A percentile compares a stretch with the other conserved stretches of the same genome.
phyloP scores from a whole-genome alignment of 2,888 invertebrate species.

The Trichopoda pennipes region DNA sequence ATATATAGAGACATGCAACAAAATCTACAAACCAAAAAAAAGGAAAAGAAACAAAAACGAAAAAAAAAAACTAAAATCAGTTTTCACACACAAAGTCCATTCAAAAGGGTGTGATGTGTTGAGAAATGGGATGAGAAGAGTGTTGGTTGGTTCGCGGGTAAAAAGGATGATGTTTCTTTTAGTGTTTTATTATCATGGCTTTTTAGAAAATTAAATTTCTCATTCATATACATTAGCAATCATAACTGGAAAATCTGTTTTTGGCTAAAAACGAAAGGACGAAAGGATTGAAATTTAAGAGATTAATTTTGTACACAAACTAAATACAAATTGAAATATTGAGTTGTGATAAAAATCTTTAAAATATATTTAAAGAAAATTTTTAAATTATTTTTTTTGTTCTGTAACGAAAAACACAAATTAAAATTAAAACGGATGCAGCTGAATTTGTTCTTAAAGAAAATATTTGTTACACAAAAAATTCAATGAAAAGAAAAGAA shows the following conservation, averaged over 20 bases:
- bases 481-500: neutral
- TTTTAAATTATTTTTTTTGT: slow-evolving; percentile 8
- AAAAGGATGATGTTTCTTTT: slow-evolving; percentile 34
- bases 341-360: neutral
- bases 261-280: neutral
- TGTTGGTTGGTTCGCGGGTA: slow-evolving; percentile 10
- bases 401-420: neutral
- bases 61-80: no score
- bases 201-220: slow-evolving; percentile 70
- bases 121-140: slow-evolving; percentile 29
- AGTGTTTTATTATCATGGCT: slow-evolving; percentile 42
- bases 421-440: slow-evolving; percentile 43
- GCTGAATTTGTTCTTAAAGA: slow-evolving; percentile 21
- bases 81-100: slow-evolving; percentile 36
- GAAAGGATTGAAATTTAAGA: slow-evolving; percentile 45
- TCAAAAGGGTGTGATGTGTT: slow-evolving; percentile 52
- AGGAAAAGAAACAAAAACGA: slow-evolving; percentile 5
- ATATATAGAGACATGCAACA: slow-evolving; percentile 42
- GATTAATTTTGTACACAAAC: slow-evolving; percentile 39
- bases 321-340: slow-evolving; percentile 28
- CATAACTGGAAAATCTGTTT: slow-evolving; percentile 53
- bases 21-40: slow-evolving; percentile 11
- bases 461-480: neutral
- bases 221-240: slow-evolving; percentile 24
- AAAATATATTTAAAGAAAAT: slow-evolving; percentile 15